These are phyloP conservation scores for Tiaroga cobitis DNA, from an alignment of 2,797 vertebrate species.

Conservation along the genomic window DNA sequence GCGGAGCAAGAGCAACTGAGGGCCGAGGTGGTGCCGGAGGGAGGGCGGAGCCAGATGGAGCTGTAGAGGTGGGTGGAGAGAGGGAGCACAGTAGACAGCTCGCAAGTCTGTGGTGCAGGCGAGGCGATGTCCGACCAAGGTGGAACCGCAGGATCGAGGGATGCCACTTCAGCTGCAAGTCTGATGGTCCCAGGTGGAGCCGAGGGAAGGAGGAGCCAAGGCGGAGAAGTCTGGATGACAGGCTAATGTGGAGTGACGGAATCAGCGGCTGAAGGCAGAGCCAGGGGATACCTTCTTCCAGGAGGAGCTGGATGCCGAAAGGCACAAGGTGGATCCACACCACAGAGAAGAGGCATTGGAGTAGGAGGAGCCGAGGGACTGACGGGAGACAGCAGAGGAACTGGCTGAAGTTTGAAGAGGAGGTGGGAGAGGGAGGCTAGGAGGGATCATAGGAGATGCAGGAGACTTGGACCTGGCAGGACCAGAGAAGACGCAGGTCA, in stretches of 20 bases:
- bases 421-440: background rate
- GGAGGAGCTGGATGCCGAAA: background rate
- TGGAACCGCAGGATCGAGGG: background rate
- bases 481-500: background rate
- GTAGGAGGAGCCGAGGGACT: background rate
- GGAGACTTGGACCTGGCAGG: background rate
- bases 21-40: too few species aligned
- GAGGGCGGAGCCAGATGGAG: background rate
- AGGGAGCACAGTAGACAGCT: fast-evolving
- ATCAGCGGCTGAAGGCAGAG: background rate
- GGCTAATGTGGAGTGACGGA: background rate
- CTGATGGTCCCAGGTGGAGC: background rate
- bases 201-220: background rate
- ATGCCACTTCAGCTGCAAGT: background rate
- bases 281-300: background rate
- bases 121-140: background rate
- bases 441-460: background rate
- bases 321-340: background rate
- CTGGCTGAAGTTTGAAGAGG: background rate
- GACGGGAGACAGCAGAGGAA: background rate
- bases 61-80: background rate
- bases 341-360: background rate
- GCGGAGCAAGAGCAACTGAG: too few species aligned
- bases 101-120: background rate
- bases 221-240: background rate